phyloP scores from a whole-genome alignment of 2,888 invertebrate genomes.

The Galeruca laticollis region DNA sequence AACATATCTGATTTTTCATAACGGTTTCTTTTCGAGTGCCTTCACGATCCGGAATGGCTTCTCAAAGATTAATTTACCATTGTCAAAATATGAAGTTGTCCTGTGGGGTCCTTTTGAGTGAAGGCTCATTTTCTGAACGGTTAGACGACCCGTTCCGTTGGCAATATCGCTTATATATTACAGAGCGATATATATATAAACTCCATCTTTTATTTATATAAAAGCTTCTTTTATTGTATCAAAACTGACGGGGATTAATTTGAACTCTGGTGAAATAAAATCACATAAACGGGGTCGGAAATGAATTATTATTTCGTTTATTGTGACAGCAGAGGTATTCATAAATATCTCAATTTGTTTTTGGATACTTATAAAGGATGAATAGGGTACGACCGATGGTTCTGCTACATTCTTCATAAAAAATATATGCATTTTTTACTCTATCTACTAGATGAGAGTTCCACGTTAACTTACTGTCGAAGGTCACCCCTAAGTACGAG shows the following conservation, averaged over 20 bases:
- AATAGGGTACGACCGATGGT: no score
- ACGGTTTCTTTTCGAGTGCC: slow-evolving; percentile 12
- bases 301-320: neutral
- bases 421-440: no score
- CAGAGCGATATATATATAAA: slow-evolving; percentile 1
- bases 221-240: slow-evolving; percentile 12
- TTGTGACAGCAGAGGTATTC: neutral
- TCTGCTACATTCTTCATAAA: no score
- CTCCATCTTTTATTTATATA: slow-evolving; percentile 15
- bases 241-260: slow-evolving; percentile 14
- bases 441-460: no score
- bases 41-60: slow-evolving; percentile 16
- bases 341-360: neutral
- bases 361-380: no score
- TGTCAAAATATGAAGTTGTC: slow-evolving; percentile 36
- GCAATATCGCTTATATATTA: slow-evolving; percentile 40
- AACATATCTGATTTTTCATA: slow-evolving; percentile 18
- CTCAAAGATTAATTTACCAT: slow-evolving; percentile 33
- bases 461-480: no score
- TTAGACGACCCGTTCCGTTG: slow-evolving; percentile 30
- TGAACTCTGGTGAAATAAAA: neutral
- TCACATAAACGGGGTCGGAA: neutral
- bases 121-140: slow-evolving; percentile 38
- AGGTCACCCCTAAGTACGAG: no score
- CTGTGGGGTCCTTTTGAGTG: slow-evolving; percentile 37